Evolutionary conservation across 2,113 vertebrate genomes (phyloP).

Genomic region (Cyprichromis sp.): DNA sequence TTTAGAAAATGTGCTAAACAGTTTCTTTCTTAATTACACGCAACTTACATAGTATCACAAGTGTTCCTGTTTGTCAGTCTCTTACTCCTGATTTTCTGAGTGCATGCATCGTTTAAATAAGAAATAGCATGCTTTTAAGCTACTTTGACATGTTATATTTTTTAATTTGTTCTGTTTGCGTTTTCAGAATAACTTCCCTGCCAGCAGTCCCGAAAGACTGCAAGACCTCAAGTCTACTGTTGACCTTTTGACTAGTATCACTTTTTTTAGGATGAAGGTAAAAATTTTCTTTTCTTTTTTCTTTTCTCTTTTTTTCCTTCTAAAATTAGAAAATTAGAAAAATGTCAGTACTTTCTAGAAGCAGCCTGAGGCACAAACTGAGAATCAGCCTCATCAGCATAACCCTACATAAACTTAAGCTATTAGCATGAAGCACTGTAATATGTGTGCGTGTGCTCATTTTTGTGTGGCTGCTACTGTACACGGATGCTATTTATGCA

Average conservation of each 20-base stretch:
- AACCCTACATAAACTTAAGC: conserved; percentile 20
- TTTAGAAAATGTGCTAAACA: not conserved
- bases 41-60: not conserved
- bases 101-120: not conserved
- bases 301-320: not conserved
- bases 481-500: not conserved
- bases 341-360: not conserved
- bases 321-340: not conserved
- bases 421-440: not conserved
- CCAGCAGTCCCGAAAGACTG: conserved; percentile 91
- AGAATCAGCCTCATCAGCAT: conserved; percentile 1
- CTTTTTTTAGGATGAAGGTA: conserved; percentile 99
- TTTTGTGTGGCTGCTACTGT: not conserved
- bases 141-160: not conserved
- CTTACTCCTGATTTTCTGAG: not conserved
- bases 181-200: conserved; percentile 93
- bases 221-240: conserved; percentile 98
- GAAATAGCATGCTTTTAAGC: not conserved
- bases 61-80: not conserved
- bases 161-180: not conserved
- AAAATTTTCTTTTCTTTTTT: not conserved
- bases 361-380: not conserved
- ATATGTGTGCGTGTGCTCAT: not conserved
- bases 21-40: not conserved
- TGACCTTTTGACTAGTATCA: conserved; percentile 97